phyloP scores from a whole-genome alignment of 2,888 invertebrate species.

The Pachliopta kotzebuea region DNA sequence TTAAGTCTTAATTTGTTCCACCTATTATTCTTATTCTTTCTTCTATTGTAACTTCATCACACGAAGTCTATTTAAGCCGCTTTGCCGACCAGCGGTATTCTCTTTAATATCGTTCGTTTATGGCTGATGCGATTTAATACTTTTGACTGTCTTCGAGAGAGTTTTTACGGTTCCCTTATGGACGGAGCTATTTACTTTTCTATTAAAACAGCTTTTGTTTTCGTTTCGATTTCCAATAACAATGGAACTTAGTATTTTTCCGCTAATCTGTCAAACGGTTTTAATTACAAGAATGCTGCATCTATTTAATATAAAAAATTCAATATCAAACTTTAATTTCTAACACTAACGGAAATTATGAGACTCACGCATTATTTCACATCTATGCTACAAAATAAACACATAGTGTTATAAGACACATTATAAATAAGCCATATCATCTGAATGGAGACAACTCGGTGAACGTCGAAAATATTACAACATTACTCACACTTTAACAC shows the following conservation, averaged over 20 bases:
- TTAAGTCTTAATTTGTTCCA: conserved; percentile 42
- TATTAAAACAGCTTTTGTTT: conserved; percentile 61
- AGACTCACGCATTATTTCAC: conserved; percentile 5
- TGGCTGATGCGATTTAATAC: conserved; percentile 49
- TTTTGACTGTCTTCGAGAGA: conserved; percentile 41
- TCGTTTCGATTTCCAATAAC: conserved; percentile 35
- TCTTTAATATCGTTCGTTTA: conserved; percentile 41
- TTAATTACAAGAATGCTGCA: conserved; percentile 21
- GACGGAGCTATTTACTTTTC: conserved; percentile 56
- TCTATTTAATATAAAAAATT: conserved; percentile 17
- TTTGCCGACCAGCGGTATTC: conserved; percentile 65
- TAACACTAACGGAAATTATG: conserved; percentile 18
- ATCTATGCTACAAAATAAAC: conserved; percentile 3
- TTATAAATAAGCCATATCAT: conserved; percentile 9
- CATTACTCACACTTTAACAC: conserved; percentile 8
- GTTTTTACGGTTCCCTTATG: conserved; percentile 45
- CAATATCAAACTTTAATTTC: conserved; percentile 18
- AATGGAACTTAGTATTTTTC: conserved; percentile 47
- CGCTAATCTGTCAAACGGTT: conserved; percentile 41
- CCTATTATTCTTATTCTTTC: conserved; percentile 12
- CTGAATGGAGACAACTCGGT: neutral
- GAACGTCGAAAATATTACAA: conserved; percentile 4
- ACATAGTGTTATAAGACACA: neutral
- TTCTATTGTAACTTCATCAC: neutral
- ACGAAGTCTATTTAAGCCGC: conserved; percentile 49